Base-by-base conservation (phyloP, 2,797 vertebrate genomes). In the Sebastes melanostomus region DNA sequence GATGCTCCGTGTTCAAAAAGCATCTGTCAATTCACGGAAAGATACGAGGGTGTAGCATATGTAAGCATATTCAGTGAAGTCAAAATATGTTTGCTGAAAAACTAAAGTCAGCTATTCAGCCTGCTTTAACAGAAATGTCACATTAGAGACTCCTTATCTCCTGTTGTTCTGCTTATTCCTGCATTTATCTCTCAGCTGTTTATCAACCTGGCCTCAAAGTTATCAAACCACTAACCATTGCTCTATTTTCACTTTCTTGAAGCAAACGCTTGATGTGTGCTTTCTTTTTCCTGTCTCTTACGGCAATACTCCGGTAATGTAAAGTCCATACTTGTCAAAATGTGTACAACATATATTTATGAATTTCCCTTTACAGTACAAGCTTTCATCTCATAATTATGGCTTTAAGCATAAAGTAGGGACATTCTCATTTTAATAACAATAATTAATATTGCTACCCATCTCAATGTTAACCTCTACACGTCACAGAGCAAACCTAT, bases 21-120 rank as follows among this genome's bases (percentile, higher is more conserved):
- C 82, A 83, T 83, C 83, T 85, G 78, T 83, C 84, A 88, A 61
- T 61, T 82, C 62, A 71, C 42, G 34, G 12, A 58, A 78, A 73
- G 72, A 86, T 70, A 56, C 66, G 71, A 72, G 82, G 77, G 73
- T 55, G 25, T 14, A 78, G 74, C 81, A 87, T 56, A 76, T 83
- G 75, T 46, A 78, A 81, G 82, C 76, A 77, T 60, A 75, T 78
- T 78, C 42, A 61, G 50, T 42, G 32, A 74, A 80, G 73, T 75
- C 80, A 75, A 72, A 42, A 62, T 56, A 62, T 72, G 38, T 77
- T 74, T 75, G 62, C 63, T 32, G 25, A 67, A 85, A 83, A 78
- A 59, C 36, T 46, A 20, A 66, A 86, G 60, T 76, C 46, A 54
- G 75, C 42, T 58, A 9, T 75, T 78, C 4, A 32, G 32, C 22